Percentiles rank a stretch among this genome's conserved stretches.
phyloP scores from a whole-genome alignment of 2,113 vertebrate genomes.

The Phoxinus phoxinus region DNA sequence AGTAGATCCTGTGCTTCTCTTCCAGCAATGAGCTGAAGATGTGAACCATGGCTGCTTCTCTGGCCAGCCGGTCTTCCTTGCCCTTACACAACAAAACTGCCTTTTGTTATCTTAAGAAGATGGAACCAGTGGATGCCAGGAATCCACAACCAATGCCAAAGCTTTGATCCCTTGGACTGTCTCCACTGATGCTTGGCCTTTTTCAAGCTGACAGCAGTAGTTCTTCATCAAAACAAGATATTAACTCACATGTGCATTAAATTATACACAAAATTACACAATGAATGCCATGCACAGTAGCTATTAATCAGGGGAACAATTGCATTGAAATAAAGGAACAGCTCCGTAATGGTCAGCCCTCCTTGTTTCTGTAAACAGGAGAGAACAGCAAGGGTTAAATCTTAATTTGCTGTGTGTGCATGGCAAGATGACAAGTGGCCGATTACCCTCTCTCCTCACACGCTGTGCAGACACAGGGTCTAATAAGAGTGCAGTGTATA shows the following conservation, averaged over 20 bases:
- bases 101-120: constrained; percentile 64
- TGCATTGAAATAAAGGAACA: not conserved
- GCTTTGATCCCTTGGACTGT: constrained; percentile 56
- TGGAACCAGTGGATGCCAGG: constrained; percentile 60
- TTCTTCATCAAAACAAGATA: constrained; percentile 15
- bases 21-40: constrained; percentile 51
- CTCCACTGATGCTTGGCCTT: constrained; percentile 49
- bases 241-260: constrained; percentile 17
- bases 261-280: constrained; percentile 3
- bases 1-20: not conserved
- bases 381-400: constrained; percentile 60
- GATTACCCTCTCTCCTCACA: not conserved
- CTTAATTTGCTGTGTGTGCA: constrained; percentile 62
- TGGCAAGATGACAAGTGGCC: constrained; percentile 57
- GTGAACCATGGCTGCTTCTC: constrained; percentile 59
- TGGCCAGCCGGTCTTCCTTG: constrained; percentile 50
- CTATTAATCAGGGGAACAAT: not conserved
- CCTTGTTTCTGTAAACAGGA: constrained; percentile 10
- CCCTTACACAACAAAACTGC: constrained; percentile 55
- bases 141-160: constrained; percentile 61
- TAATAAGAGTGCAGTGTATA: not conserved
- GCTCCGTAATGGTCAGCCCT: not conserved
- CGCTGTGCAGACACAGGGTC: not conserved
- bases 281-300: not conserved
- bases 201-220: constrained; percentile 28